Base-by-base conservation (phyloP, 1,140 invertebrate genomes). In the Centruroides vittatus region DNA sequence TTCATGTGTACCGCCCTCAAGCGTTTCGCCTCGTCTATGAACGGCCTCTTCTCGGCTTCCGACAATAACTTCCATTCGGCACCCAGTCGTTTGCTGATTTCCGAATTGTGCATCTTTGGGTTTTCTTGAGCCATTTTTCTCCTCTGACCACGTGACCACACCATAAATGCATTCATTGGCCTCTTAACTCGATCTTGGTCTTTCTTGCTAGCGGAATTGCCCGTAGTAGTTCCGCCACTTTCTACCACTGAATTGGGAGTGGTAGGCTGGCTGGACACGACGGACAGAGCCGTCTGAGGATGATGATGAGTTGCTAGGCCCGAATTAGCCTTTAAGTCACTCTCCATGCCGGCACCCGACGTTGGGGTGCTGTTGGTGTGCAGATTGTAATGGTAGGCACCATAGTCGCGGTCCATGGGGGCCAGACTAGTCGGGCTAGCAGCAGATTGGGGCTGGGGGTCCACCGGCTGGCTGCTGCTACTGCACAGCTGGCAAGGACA, bases 81-180 rank as follows among this genome's bases (percentile, higher is more conserved):
- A 4, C 97, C 96, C 41, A 99, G 79, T 36, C 95, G 79, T 74
- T 99, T 99, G 10, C 87, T 92, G 68, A 99, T 99, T 78, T 99
- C 96, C 0, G 92, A 96, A 70, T 99, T 99, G 76, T 99, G 96
- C 96, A 99, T 99, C 78, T 99, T 99, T 0, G 96, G 96, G 74
- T 99, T 98, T 70, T 99, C 96, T 68, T 97, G 94, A 0, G 97
- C 96, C 94, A 99, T 99, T 78, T 99, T 99, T 64, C 95, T 80
- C 57, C 96, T 79, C 71, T 98, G 95, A 0, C 95, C 95, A 0
- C 96, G 78, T 6, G 93, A 96, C 96, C 96, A 99, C 12, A 99
- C 96, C 96, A 99, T 99, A 75, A 99, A 99, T 11, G 96, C 96
- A 76, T 98, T 99, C 96, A 99, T 99, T 0, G 96, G 96, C 65